Evolutionary conservation across 1,140 invertebrate genomes (phyloP).

Genomic region (Rhynchophorus ferrugineus): DNA sequence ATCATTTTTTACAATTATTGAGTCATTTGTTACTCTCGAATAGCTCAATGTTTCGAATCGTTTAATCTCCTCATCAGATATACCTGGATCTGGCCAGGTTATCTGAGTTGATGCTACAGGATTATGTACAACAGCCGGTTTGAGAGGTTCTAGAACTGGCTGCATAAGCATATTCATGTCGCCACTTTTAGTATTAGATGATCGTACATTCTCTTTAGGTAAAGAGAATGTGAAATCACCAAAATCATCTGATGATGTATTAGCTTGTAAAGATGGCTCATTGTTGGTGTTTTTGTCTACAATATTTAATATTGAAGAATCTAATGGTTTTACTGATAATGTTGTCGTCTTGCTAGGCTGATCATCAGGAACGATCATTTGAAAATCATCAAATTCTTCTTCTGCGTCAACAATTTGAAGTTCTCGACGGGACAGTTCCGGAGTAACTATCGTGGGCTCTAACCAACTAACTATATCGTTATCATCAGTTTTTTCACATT

Average conservation of each 20-base stretch:
- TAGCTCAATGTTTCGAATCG: conserved; percentile 25
- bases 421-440: conserved; percentile 28
- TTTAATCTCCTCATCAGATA: conserved; percentile 54
- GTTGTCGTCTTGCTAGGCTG: background rate
- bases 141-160: background rate
- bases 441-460: conserved; percentile 34
- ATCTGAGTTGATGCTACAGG: conserved; percentile 34
- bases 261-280: too few species aligned
- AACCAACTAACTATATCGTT: conserved; percentile 22
- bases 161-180: background rate
- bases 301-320: conserved; percentile 1
- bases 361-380: conserved; percentile 26
- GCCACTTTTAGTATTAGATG: background rate
- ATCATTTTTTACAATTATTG: background rate
- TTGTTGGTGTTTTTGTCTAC: background rate
- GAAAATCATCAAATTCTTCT: conserved; percentile 36
- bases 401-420: conserved; percentile 12
- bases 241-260: too few species aligned
- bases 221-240: background rate
- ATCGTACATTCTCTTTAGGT: background rate
- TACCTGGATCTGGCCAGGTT: conserved; percentile 57
- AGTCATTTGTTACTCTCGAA: conserved; percentile 22
- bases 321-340: conserved; percentile 11
- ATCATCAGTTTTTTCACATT: conserved; percentile 7
- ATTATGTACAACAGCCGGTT: background rate